These are phyloP conservation scores for Stomorhina lunata DNA, from an alignment of 2,888 invertebrate genomes.

Conservation along the genomic window DNA sequence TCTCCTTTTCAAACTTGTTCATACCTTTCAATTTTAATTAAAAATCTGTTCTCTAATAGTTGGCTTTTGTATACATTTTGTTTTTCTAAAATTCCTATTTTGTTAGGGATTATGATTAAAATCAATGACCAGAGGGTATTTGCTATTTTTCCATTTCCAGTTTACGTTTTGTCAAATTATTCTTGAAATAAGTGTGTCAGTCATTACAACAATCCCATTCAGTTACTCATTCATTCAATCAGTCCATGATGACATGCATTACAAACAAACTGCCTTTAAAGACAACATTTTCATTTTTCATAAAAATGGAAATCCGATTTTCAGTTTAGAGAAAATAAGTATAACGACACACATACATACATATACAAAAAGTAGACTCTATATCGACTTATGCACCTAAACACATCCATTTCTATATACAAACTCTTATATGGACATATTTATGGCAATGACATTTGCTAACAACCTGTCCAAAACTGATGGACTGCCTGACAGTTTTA, in stretches of 20 bases:
- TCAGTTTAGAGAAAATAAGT: conserved; percentile 26
- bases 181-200: conserved; percentile 56
- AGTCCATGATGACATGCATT: conserved; percentile 38
- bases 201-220: conserved; percentile 26
- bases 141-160: background rate
- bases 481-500: conserved; percentile 51
- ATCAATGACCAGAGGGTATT: conserved; percentile 35
- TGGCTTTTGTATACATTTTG: background rate
- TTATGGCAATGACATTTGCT: conserved; percentile 54
- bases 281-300: conserved; percentile 26
- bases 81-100: conserved; percentile 4
- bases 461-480: conserved; percentile 64
- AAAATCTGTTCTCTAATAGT: background rate
- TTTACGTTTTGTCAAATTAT: conserved; percentile 39
- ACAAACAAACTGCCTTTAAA: conserved; percentile 34
- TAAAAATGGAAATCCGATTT: conserved; percentile 63
- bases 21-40: conserved; percentile 27
- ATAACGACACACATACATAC: conserved; percentile 10
- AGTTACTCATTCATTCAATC: conserved; percentile 38
- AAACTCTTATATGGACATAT: background rate
- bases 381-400: conserved; percentile 33
- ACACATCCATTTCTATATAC: background rate
- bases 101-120: conserved; percentile 37
- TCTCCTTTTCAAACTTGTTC: background rate
- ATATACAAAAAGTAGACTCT: conserved; percentile 29